Percentiles rank a stretch among this genome's conserved stretches.
Conservation (phyloP, 2,797 vertebrate genomes). For the Anas georgica region DNA sequence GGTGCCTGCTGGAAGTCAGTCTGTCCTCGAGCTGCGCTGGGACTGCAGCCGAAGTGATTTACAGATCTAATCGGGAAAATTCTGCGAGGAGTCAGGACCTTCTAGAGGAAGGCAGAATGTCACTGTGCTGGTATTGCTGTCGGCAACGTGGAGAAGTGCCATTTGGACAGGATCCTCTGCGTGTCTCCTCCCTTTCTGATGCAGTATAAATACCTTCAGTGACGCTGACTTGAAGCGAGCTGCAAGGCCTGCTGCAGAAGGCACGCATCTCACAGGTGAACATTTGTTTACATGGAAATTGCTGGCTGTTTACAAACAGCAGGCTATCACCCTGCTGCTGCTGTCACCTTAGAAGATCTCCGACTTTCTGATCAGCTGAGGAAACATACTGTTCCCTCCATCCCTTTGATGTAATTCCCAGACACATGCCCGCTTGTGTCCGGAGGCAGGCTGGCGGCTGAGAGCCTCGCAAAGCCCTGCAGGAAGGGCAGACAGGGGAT, state of each 20-base stretch:
- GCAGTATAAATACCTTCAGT: background rate
- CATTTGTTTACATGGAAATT: background rate
- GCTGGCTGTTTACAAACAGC: background rate
- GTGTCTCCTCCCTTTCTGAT: background rate
- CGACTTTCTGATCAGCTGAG: background rate
- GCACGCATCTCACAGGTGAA: background rate
- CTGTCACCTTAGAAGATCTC: background rate
- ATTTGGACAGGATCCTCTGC: background rate
- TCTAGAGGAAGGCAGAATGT: background rate
- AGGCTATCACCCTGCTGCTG: fast-evolving
- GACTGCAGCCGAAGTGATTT: background rate
- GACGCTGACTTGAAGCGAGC: background rate
- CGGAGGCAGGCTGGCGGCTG: background rate
- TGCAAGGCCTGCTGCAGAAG: background rate
- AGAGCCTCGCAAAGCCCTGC: background rate
- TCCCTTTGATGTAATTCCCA: background rate
- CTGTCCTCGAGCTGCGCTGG: background rate
- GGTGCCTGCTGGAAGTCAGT: background rate
- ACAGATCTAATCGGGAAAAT: fast-evolving
- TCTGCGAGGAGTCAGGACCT: background rate
- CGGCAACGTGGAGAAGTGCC: background rate
- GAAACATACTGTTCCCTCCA: background rate
- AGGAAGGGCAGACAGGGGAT: fast-evolving
- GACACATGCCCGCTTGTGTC: background rate
- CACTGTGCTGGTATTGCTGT: background rate